Percentiles rank a stretch among this genome's conserved stretches.
Evolutionary conservation across 2,888 invertebrate species (phyloP).

Genomic region (Cheiracanthium punctorium): DNA sequence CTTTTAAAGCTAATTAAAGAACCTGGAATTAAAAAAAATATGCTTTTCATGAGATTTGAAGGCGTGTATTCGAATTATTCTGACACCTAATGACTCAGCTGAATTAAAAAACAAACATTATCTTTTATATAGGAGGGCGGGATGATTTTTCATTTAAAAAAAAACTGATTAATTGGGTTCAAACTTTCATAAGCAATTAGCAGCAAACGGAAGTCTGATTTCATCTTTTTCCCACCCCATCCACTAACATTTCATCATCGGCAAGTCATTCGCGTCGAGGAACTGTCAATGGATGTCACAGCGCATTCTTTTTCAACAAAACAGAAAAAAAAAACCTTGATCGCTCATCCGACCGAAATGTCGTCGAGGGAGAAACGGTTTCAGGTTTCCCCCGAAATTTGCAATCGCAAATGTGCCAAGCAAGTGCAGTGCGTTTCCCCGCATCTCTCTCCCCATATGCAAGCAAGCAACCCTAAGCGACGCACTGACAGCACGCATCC

Average conservation of each 20-base stretch:
- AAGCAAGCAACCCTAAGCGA: constrained; percentile 53
- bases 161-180: no score
- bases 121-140: no score
- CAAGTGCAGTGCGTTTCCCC: no score
- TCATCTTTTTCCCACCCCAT: not conserved
- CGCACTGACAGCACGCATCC: constrained; percentile 59
- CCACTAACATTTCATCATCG: not conserved
- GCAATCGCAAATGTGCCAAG: constrained; percentile 62
- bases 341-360: not conserved
- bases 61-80: no score
- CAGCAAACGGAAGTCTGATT: not conserved
- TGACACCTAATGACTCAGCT: no score
- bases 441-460: no score
- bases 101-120: no score
- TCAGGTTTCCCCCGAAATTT: constrained; percentile 54
- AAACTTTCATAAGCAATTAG: not conserved
- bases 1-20: no score
- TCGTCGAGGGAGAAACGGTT: constrained; percentile 32
- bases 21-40: no score
- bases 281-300: constrained; percentile 19
- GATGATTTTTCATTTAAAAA: no score
- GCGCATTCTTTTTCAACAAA: constrained; percentile 3
- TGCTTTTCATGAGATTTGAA: no score
- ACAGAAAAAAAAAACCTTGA: no score
- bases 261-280: not conserved